Conservation (phyloP, 1,140 invertebrate species). For the Agrilus planipennis region DNA sequence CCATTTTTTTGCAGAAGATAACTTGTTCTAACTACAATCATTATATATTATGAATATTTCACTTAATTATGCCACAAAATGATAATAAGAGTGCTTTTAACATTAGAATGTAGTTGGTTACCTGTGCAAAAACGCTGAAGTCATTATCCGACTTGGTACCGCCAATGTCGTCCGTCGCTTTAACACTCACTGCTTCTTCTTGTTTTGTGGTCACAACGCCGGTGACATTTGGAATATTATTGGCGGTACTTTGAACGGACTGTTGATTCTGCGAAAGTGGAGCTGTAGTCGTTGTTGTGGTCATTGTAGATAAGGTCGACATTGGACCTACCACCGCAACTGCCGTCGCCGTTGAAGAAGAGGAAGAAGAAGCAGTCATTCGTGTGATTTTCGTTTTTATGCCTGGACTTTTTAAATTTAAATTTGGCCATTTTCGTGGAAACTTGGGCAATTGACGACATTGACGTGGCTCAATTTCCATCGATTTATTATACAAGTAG, state of each 20-base stretch:
- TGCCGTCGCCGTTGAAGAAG: too few species aligned
- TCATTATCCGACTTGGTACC: slow-evolving; percentile 26
- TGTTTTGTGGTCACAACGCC: slow-evolving; percentile 26
- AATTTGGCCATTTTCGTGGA: slow-evolving; percentile 73
- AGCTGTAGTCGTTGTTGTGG: slow-evolving; percentile 36
- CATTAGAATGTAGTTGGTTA: slow-evolving; percentile 13
- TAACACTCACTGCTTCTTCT: slow-evolving; percentile 10
- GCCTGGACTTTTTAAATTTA: slow-evolving; percentile 80
- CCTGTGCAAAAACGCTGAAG: slow-evolving; percentile 29
- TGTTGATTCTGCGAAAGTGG: slow-evolving; percentile 1
- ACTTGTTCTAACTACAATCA: too few species aligned
- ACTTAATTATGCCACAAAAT: too few species aligned
- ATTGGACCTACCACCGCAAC: neutral
- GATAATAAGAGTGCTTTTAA: too few species aligned
- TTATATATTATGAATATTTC: too few species aligned
- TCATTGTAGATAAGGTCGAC: slow-evolving; percentile 17
- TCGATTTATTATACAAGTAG: slow-evolving; percentile 80
- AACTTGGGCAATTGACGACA: slow-evolving; percentile 68
- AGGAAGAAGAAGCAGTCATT: slow-evolving; percentile 35
- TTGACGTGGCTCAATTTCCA: slow-evolving; percentile 81
- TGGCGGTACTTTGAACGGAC: too few species aligned
- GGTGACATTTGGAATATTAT: slow-evolving; percentile 12
- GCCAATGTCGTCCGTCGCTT: slow-evolving; percentile 1
- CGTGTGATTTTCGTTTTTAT: slow-evolving; percentile 64
- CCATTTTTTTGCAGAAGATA: too few species aligned